phyloP scores from a whole-genome alignment of 2,888 invertebrate genomes.

The Anodontia alba region DNA sequence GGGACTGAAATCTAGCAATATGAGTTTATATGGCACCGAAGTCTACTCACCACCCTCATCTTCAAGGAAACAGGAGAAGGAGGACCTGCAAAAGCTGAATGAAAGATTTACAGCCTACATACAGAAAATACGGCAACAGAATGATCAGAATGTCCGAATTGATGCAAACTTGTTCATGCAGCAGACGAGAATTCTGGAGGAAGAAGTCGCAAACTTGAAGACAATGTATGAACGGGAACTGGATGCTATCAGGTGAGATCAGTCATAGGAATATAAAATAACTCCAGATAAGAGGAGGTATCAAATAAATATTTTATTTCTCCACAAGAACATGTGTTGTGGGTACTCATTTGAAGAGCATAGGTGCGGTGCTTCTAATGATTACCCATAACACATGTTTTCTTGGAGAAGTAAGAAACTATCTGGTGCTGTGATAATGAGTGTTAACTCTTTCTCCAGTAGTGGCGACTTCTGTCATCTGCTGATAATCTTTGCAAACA shows the following conservation, averaged over 20 bases:
- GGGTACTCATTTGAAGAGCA: too few species aligned
- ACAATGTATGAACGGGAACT: slow-evolving; percentile 80
- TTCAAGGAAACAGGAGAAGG: slow-evolving; percentile 70
- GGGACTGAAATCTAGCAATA: slow-evolving; percentile 28
- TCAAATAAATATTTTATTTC: not conserved
- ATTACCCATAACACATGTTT: too few species aligned
- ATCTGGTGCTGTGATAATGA: not conserved
- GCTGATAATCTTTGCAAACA: too few species aligned
- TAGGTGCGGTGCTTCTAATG: too few species aligned
- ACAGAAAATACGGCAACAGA: slow-evolving; percentile 71
- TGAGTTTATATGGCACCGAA: slow-evolving; percentile 58
- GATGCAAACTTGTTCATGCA: slow-evolving; percentile 76
- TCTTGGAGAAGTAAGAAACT: too few species aligned
- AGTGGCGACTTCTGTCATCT: too few species aligned
- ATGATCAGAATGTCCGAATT: slow-evolving; percentile 70
- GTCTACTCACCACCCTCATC: slow-evolving; percentile 45
- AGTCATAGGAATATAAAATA: too few species aligned
- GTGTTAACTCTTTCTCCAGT: not conserved
- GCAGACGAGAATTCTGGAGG: slow-evolving; percentile 78
- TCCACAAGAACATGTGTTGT: too few species aligned
- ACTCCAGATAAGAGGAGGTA: too few species aligned
- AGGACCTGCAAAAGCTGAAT: slow-evolving; percentile 77
- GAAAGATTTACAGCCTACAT: slow-evolving; percentile 77
- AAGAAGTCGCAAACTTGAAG: slow-evolving; percentile 77
- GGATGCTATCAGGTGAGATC: slow-evolving; percentile 76